Evolutionary conservation across 1,140 invertebrate genomes (phyloP).

Genomic region (Pseudomyrmex cubaensis): DNA sequence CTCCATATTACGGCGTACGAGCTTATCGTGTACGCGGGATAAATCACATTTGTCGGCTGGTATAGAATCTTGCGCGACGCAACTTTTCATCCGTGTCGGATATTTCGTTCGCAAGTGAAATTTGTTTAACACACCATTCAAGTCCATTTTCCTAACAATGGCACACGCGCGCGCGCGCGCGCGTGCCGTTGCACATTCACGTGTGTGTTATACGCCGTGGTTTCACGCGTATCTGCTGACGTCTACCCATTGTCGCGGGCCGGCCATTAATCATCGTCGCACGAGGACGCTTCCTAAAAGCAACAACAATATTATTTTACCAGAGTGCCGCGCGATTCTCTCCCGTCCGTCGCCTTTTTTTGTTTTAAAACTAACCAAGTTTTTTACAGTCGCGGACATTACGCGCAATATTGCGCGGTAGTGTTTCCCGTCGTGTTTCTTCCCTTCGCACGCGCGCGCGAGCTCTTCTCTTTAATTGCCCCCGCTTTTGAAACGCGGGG

Average conservation of each 20-base stretch:
- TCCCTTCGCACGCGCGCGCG: background rate
- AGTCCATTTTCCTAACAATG: conserved; percentile 66
- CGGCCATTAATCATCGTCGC: conserved; percentile 67
- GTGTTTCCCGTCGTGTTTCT: conserved; percentile 23
- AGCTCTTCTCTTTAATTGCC: conserved; percentile 40
- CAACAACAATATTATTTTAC: conserved; percentile 71
- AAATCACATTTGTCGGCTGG: conserved; percentile 39
- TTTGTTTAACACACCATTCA: conserved; percentile 53
- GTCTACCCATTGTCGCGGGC: conserved; percentile 63
- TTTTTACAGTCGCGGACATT: conserved; percentile 47
- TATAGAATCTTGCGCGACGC: conserved; percentile 50
- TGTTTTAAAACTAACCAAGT: conserved; percentile 49
- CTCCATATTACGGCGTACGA: conserved; percentile 33
- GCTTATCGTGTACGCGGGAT: conserved; percentile 45
- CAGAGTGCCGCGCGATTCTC: conserved; percentile 51
- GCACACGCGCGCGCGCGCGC: background rate
- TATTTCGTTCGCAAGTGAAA: conserved; percentile 53
- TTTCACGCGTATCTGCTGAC: conserved; percentile 66
- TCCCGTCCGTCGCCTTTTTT: background rate
- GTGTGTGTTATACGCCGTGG: conserved; percentile 50
- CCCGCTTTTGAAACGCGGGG: conserved; percentile 28
- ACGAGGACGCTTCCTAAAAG: conserved; percentile 66
- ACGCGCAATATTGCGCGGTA: conserved; percentile 64
- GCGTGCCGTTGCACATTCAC: conserved; percentile 41
- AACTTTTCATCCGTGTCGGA: conserved; percentile 51